Conservation (phyloP, 1,140 invertebrate species). For the Drosophila takahashii region DNA sequence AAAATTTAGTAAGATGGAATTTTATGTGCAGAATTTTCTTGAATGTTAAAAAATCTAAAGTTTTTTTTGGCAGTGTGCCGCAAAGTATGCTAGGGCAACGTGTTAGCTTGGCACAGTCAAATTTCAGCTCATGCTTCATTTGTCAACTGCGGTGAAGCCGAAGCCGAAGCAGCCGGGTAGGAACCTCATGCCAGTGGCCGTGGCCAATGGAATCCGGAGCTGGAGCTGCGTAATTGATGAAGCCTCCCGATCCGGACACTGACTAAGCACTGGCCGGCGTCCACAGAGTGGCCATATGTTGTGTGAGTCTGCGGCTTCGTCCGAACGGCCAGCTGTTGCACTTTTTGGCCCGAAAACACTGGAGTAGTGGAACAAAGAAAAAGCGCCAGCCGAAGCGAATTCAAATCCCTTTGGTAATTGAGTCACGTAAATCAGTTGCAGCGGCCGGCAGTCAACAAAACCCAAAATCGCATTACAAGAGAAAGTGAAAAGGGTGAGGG, state of each 20-base stretch:
- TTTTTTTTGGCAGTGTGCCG: slow-evolving; percentile 19
- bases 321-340: slow-evolving; percentile 30
- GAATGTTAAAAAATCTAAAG: too few relatives aligned
- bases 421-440: slow-evolving; percentile 74
- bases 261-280: slow-evolving; percentile 69
- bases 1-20: too few relatives aligned
- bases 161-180: neutral
- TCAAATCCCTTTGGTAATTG: slow-evolving; percentile 69
- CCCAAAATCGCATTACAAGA: slow-evolving; percentile 54
- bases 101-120: slow-evolving; percentile 41
- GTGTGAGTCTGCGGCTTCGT: slow-evolving; percentile 48
- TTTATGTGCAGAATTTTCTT: too few relatives aligned
- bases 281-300: slow-evolving; percentile 62
- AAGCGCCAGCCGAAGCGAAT: slow-evolving; percentile 22
- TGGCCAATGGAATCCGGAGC: slow-evolving; percentile 1
- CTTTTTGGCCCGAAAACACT: slow-evolving; percentile 3
- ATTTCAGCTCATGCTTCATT: slow-evolving; percentile 76
- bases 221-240: slow-evolving; percentile 73
- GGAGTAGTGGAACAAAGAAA: neutral
- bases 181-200: neutral
- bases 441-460: slow-evolving; percentile 45
- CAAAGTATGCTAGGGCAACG: slow-evolving; percentile 25
- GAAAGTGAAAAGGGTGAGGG: slow-evolving; percentile 29
- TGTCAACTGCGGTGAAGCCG: slow-evolving; percentile 60
- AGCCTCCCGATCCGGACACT: slow-evolving; percentile 64